Evolutionary conservation across 1,140 invertebrate genomes (phyloP).

Genomic region (Acarapis woodi): DNA sequence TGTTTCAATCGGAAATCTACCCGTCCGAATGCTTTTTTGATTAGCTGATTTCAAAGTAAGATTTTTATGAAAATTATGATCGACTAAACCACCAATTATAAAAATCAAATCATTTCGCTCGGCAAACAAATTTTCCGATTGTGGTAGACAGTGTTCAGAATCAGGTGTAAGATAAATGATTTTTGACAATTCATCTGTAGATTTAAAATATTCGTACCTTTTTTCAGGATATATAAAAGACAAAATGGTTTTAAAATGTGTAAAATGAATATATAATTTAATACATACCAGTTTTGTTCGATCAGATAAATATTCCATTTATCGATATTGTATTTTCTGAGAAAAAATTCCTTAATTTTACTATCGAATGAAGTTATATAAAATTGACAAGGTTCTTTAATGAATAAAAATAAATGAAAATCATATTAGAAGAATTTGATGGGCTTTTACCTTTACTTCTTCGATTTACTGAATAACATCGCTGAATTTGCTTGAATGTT

Average conservation of each 20-base stretch:
- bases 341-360: conserved; percentile 32
- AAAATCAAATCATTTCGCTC: conserved; percentile 33
- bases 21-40: conserved; percentile 47
- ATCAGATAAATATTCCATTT: conserved; percentile 56
- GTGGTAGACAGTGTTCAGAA: conserved; percentile 47
- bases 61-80: conserved; percentile 84
- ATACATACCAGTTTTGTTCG: conserved; percentile 9
- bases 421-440: too few relatives aligned
- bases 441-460: too few relatives aligned
- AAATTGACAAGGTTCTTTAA: conserved; percentile 44
- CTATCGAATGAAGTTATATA: conserved; percentile 51
- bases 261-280: conserved; percentile 1
- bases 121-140: conserved; percentile 30
- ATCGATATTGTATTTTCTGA: conserved; percentile 35
- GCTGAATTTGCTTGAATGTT: conserved; percentile 65
- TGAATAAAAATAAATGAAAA: too few relatives aligned
- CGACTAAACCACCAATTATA: conserved; percentile 84
- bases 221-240: too few relatives aligned
- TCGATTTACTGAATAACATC: conserved; percentile 75
- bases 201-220: too few relatives aligned
- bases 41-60: conserved; percentile 48
- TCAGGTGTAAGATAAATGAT: conserved; percentile 80
- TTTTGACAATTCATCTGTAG: conserved; percentile 33
- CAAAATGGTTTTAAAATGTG: conserved; percentile 20
- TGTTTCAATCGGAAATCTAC: conserved; percentile 56